A percentile compares a stretch with the other conserved stretches of the same genome.
These are phyloP conservation scores for Hydractinia echinata DNA, from an alignment of 30 jellyfish, hydroid and myxozoan genomes.

Conservation along the genomic window DNA sequence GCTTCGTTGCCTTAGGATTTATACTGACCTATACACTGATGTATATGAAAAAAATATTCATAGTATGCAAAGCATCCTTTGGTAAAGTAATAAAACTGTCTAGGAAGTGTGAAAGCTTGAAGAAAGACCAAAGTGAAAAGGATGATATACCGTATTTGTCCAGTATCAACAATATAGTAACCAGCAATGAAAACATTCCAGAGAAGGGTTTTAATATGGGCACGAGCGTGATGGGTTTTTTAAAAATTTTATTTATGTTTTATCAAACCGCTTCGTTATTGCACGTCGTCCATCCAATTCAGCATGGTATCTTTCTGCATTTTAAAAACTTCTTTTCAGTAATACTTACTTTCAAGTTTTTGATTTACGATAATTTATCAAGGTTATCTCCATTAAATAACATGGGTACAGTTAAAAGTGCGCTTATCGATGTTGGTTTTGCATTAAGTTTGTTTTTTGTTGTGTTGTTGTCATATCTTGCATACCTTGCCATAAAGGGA, in stretches of 20 bases:
- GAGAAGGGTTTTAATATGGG: background rate
- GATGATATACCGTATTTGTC: background rate
- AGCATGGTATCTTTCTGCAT: background rate
- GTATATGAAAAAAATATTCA: background rate
- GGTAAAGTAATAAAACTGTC: background rate
- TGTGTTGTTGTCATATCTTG: background rate
- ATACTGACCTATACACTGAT: background rate
- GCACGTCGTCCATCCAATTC: background rate
- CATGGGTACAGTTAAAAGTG: background rate
- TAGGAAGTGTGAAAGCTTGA: background rate
- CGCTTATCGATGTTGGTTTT: background rate
- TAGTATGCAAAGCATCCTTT: background rate
- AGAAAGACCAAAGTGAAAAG: background rate
- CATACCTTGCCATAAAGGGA: background rate
- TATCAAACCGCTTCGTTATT: slow-evolving; percentile 6
- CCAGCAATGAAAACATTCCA: background rate
- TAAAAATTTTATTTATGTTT: background rate
- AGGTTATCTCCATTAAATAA: background rate
- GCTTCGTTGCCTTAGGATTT: background rate
- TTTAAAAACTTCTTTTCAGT: background rate
- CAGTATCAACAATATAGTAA: background rate
- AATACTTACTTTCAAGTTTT: background rate
- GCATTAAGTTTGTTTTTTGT: background rate
- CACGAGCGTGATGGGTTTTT: background rate
- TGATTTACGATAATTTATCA: background rate